Conservation (phyloP, 2,113 vertebrate species). For the Prietella phreatophila region DNA sequence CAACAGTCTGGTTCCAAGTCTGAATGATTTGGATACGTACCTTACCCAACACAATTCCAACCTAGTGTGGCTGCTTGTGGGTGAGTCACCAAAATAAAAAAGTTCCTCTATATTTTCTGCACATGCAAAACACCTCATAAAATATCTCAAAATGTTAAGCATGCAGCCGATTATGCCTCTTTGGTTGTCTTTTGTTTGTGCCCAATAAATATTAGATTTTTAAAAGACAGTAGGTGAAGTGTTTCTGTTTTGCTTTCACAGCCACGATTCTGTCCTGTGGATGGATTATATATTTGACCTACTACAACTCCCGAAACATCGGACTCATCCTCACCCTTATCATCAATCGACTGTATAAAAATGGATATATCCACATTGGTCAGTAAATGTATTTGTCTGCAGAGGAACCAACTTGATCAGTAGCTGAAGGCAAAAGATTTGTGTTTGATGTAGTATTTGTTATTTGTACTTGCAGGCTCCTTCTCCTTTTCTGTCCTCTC, state of each 20-base stretch:
- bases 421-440: not conserved
- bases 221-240: not conserved
- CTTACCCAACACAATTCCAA: conserved; percentile 92
- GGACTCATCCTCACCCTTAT: conserved; percentile 95
- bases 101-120: not conserved
- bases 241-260: conserved; percentile 67
- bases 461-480: conserved; percentile 76
- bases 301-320: conserved; percentile 98
- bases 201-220: not conserved
- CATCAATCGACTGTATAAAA: conserved; percentile 93
- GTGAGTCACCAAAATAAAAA: conserved; percentile 66
- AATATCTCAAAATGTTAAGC: not conserved
- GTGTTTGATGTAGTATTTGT: conserved; percentile 7
- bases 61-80: conserved; percentile 95
- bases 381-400: conserved; percentile 60
- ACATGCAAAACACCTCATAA: not conserved
- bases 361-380: conserved; percentile 99
- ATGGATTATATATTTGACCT: conserved; percentile 99
- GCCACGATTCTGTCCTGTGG: conserved; percentile 98
- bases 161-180: no score
- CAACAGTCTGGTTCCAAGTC: conserved; percentile 85
- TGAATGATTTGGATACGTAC: conserved; percentile 85
- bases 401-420: not conserved
- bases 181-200: not conserved
- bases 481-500: conserved; percentile 98